These are phyloP conservation scores for Holothuria glaberrima DNA, from an alignment of 35 echinoderm and acorn worm species.

Conservation along the genomic window DNA sequence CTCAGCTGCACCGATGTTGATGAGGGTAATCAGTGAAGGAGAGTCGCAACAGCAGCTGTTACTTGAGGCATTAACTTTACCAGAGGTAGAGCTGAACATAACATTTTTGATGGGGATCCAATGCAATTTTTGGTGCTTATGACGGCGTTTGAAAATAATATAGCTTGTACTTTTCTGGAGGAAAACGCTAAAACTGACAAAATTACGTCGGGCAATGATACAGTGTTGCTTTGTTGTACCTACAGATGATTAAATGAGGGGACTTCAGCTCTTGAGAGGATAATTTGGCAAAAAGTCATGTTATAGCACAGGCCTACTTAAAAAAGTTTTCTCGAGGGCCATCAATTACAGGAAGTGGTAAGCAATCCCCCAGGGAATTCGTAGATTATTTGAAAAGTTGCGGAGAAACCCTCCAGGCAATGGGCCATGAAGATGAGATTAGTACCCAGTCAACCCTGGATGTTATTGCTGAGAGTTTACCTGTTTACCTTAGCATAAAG, in stretches of 20 bases:
- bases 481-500: not conserved
- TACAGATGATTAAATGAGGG: not conserved
- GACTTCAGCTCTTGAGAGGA: constrained; percentile 17
- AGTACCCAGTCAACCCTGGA: not conserved
- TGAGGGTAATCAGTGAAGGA: too few species aligned
- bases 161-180: not conserved
- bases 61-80: too few species aligned
- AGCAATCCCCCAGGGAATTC: constrained; percentile 17
- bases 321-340: constrained; percentile 5
- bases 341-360: not conserved
- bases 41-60: too few species aligned
- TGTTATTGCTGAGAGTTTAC: not conserved
- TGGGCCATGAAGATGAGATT: constrained; percentile 11
- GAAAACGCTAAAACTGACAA: constrained; percentile 18
- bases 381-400: constrained; percentile 20
- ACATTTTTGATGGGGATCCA: too few species aligned
- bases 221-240: constrained; percentile 29
- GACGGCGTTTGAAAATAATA: too few species aligned
- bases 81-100: too few species aligned
- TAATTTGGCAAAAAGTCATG: constrained; percentile 6
- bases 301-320: not conserved
- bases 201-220: not conserved
- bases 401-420: constrained; percentile 8
- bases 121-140: too few species aligned
- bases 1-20: too few species aligned